These are phyloP conservation scores for Zygogramma bicolorata DNA, from an alignment of 2,888 invertebrate genomes.

Conservation along the genomic window DNA sequence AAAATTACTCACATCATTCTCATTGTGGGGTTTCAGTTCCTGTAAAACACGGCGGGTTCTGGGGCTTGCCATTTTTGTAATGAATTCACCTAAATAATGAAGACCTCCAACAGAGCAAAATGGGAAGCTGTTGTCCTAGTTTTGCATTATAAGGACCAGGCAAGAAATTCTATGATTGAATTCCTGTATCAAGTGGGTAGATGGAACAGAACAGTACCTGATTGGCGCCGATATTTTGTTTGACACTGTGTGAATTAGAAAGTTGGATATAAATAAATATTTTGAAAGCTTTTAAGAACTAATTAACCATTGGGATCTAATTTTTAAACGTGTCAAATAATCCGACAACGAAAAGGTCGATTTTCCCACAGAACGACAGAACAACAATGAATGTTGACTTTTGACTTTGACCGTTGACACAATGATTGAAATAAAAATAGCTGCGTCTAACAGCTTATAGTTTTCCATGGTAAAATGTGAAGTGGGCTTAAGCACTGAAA, in stretches of 20 bases:
- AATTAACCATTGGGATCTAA: neutral
- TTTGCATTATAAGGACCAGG: neutral
- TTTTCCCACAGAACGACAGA: neutral
- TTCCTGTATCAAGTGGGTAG: too few species aligned
- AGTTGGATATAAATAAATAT: neutral
- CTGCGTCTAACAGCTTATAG: too few species aligned
- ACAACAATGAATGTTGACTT: too few species aligned
- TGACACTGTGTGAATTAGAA: neutral
- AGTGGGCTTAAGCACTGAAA: too few species aligned
- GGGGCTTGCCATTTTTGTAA: conserved; percentile 89
- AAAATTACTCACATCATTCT: conserved; percentile 89
- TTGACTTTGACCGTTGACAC: too few species aligned
- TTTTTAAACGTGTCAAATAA: conserved; percentile 1
- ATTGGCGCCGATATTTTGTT: neutral
- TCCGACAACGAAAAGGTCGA: neutral
- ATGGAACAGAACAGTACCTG: neutral
- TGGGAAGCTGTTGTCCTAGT: neutral
- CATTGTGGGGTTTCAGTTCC: conserved; percentile 88
- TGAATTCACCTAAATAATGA: too few species aligned
- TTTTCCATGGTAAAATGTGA: too few species aligned
- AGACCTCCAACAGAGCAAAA: neutral
- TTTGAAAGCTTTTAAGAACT: neutral
- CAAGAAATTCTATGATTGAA: neutral
- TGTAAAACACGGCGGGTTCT: conserved; percentile 91
- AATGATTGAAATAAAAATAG: too few species aligned